Base-by-base conservation (phyloP, 2,797 vertebrate genomes). In the Acrossocheilus fasciatus region DNA sequence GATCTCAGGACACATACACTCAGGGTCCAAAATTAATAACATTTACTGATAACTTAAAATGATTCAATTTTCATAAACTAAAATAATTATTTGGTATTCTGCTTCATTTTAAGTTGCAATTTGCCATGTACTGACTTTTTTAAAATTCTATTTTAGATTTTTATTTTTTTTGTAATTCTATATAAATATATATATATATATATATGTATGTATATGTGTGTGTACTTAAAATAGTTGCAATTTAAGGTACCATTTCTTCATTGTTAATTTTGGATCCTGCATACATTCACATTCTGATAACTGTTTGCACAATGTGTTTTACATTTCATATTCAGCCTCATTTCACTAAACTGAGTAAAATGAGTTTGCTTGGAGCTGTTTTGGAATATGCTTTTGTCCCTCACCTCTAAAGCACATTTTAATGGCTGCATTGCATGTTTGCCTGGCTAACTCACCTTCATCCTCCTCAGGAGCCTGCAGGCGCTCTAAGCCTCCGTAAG, bases 381-480 rank as follows among this genome's bases (percentile, higher is more conserved):
- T 69, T 85, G 83, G 39, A 47, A 80, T 57, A 85, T 78, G 74
- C 47, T 45, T 45, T 76, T 64, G 36, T 69, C 36, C 52, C 59
- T 86, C 11, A 26, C 62, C 34, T 83, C 10, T 81, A 30, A 79
- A 47, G 76, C 77, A 77, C 59, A 79, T 26, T 82, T 87, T 34
- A 45, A 30, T 77, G 81, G 83, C 78, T 74, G 70, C 87, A 88
- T 90, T 93, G 95, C 96, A 96, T 95, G 95, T 94, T 91, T 81
- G 91, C 93, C 94, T 45, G 34, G 69, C 85, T 88, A 86, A 87
- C 89, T 88, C 85, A 92, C 91, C 92, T 92, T 93, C 91, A 91
- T 93, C 94, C 87, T 93, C 90, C 91, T 94, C 95, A 96, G 96
- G 95, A 95, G 90, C 92, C 93, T 89, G 90, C 87, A 89, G 94